These are phyloP conservation scores for Alectoris magna DNA, from an alignment of 2,797 vertebrate genomes.

Conservation along the genomic window DNA sequence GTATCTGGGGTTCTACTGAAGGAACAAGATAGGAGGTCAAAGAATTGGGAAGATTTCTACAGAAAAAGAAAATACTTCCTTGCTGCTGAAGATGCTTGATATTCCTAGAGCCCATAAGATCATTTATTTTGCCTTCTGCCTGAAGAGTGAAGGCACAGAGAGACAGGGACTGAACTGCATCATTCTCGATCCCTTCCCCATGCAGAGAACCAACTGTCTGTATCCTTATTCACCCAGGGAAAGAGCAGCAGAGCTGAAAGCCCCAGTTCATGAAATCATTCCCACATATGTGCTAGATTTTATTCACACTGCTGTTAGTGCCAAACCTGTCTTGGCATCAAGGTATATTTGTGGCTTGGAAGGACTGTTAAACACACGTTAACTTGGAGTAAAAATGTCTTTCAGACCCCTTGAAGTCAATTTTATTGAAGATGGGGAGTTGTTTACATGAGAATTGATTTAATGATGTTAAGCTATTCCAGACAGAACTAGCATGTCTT, in stretches of 20 bases:
- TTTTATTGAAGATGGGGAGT: neutral
- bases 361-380: neutral
- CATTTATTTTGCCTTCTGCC: neutral
- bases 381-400: neutral
- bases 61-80: neutral
- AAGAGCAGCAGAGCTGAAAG: neutral
- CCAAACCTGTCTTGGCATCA: neutral
- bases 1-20: neutral
- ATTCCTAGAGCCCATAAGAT: neutral
- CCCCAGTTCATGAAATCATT: neutral
- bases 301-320: neutral
- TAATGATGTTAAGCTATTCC: neutral
- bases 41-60: neutral
- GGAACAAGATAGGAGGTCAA: neutral
- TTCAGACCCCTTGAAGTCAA: neutral
- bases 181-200: neutral
- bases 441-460: neutral
- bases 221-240: neutral
- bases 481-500: neutral
- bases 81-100: neutral
- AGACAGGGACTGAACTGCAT: neutral
- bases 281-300: neutral
- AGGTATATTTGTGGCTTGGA: neutral
- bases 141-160: neutral
- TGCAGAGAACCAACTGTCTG: neutral